A percentile compares a stretch with the other conserved stretches of the same genome.
phyloP scores from a whole-genome alignment of 2,113 vertebrate species.

The Naja naja region DNA sequence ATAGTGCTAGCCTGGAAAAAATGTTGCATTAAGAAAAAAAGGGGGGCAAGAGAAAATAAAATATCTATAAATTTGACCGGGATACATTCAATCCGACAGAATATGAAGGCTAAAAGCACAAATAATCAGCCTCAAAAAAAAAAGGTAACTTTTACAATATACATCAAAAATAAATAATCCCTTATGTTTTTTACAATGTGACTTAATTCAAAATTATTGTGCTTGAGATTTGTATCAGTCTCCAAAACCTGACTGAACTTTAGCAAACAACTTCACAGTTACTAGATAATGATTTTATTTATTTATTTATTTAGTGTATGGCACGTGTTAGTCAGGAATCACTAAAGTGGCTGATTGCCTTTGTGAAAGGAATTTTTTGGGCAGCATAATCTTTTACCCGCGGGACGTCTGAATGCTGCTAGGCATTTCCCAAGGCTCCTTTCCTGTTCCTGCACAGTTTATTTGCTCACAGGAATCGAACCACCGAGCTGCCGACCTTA shows the following conservation, averaged over 20 bases:
- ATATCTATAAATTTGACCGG: background rate
- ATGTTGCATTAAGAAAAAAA: background rate
- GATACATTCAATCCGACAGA: background rate
- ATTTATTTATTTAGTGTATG: too few relatives aligned
- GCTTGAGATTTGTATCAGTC: conserved; percentile 7
- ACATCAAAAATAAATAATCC: conserved; percentile 4
- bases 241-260: background rate
- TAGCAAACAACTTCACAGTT: background rate
- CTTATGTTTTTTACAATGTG: conserved; percentile 18
- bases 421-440: too few relatives aligned
- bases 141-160: background rate
- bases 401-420: too few relatives aligned
- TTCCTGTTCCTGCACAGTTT: too few relatives aligned
- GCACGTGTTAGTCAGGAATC: too few relatives aligned
- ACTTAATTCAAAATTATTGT: conserved; percentile 19
- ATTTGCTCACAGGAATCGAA: too few relatives aligned
- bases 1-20: background rate
- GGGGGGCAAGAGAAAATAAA: background rate
- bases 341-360: too few relatives aligned
- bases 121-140: conserved; percentile 26
- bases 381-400: too few relatives aligned
- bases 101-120: conserved; percentile 33
- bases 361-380: too few relatives aligned
- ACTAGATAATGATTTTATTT: background rate
- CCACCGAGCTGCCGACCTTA: too few relatives aligned